Conservation (phyloP, 2,888 invertebrate species). For the Drosophila diplacantha region DNA sequence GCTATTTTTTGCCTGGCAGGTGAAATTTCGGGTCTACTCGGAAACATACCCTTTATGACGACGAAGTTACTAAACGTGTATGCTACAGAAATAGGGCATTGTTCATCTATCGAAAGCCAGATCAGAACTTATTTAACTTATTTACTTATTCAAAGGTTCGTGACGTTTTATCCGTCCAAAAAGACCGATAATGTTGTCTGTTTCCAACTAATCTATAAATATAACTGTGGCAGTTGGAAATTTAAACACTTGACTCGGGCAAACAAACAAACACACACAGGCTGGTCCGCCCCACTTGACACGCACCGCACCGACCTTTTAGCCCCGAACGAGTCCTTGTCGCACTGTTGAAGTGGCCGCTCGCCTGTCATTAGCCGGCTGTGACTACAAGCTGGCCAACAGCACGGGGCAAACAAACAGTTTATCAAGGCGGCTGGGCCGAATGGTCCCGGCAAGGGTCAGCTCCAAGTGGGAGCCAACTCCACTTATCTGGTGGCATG, state of each 20-base stretch:
- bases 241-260: slow-evolving; percentile 55
- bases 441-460: slow-evolving; percentile 40
- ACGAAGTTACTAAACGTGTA: background rate
- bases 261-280: slow-evolving; percentile 18
- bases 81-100: background rate
- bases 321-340: slow-evolving; percentile 14
- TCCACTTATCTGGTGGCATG: slow-evolving; percentile 64
- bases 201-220: slow-evolving; percentile 7
- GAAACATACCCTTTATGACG: slow-evolving; percentile 17
- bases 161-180: background rate
- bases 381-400: slow-evolving; percentile 35
- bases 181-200: background rate
- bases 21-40: background rate
- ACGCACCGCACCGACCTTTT: slow-evolving; percentile 34
- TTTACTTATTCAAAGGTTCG: no score
- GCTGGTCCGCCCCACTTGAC: slow-evolving; percentile 22
- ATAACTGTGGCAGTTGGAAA: slow-evolving; percentile 46
- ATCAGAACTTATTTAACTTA: background rate
- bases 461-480: slow-evolving; percentile 23
- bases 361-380: slow-evolving; percentile 64
- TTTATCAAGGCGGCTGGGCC: slow-evolving; percentile 47
- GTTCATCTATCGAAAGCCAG: background rate
- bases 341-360: slow-evolving; percentile 40
- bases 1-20: slow-evolving; percentile 49
- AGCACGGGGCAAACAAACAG: slow-evolving; percentile 46